These are phyloP conservation scores for Rhaphigaster nebulosa DNA, from an alignment of 2,888 invertebrate genomes.

Conservation along the genomic window DNA sequence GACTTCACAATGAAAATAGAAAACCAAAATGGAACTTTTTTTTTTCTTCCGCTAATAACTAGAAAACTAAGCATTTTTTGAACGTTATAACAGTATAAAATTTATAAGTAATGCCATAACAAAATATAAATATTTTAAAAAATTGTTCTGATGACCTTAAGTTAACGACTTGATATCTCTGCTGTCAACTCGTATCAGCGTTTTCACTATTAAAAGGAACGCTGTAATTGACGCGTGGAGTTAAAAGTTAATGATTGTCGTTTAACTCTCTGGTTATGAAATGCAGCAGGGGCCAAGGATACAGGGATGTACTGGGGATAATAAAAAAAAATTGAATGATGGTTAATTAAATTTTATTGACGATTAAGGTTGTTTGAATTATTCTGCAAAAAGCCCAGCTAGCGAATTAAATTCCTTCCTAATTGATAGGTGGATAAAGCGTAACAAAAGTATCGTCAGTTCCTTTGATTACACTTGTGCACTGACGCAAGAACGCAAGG, in stretches of 20 bases:
- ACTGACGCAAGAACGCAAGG: not conserved
- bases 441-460: not conserved
- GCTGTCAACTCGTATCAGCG: not conserved
- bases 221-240: not conserved
- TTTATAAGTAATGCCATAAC: too few species aligned
- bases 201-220: not conserved
- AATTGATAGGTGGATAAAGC: not conserved
- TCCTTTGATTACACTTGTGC: not conserved
- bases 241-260: not conserved
- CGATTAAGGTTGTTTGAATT: not conserved
- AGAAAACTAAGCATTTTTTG: too few species aligned
- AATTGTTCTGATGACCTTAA: not conserved
- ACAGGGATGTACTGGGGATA: not conserved
- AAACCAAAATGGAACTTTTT: too few species aligned
- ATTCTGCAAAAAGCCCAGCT: not conserved
- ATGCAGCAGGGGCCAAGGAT: not conserved
- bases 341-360: not conserved
- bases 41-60: too few species aligned
- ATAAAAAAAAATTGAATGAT: too few species aligned
- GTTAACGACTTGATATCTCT: not conserved
- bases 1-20: too few species aligned
- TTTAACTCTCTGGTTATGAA: not conserved
- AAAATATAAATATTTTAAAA: not conserved
- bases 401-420: not conserved
- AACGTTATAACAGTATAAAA: too few species aligned